Evolutionary conservation across 2,113 vertebrate genomes (phyloP).

Genomic region (Lepus europaeus): DNA sequence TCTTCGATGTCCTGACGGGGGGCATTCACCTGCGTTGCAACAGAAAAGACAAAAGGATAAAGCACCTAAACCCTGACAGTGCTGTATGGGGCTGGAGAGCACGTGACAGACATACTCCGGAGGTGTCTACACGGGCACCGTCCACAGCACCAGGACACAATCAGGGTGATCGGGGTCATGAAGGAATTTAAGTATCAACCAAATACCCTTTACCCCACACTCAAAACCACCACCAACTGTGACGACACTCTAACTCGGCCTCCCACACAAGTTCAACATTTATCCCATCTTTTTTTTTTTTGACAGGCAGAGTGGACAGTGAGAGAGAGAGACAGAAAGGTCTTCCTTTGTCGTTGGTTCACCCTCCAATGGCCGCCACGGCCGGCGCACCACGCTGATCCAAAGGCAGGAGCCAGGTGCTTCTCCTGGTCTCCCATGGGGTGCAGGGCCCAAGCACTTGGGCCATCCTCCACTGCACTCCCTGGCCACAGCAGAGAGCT

Average conservation of each 20-base stretch:
- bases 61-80: not conserved
- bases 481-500: too few species aligned
- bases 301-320: too few species aligned
- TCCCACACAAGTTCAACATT: not conserved
- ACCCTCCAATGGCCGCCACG: too few species aligned
- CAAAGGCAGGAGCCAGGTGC: too few species aligned
- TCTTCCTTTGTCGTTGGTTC: too few species aligned
- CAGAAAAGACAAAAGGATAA: not conserved
- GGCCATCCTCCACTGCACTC: too few species aligned
- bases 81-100: not conserved
- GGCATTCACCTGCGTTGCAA: conserved; percentile 90
- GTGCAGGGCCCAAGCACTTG: too few species aligned
- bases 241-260: not conserved
- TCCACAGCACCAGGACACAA: not conserved
- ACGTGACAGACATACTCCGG: not conserved
- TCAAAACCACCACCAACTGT: not conserved
- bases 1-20: conserved; percentile 93
- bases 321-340: too few species aligned
- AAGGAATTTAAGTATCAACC: conserved; percentile 12
- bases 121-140: not conserved
- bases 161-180: not conserved
- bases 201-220: not conserved
- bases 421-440: too few species aligned
- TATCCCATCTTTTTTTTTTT: too few species aligned
- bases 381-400: too few species aligned